Evolutionary conservation across 2,888 invertebrate genomes (phyloP), one percentile per base, ranked within the genome.

Genomic region (Leptinotarsa juncta): DNA sequence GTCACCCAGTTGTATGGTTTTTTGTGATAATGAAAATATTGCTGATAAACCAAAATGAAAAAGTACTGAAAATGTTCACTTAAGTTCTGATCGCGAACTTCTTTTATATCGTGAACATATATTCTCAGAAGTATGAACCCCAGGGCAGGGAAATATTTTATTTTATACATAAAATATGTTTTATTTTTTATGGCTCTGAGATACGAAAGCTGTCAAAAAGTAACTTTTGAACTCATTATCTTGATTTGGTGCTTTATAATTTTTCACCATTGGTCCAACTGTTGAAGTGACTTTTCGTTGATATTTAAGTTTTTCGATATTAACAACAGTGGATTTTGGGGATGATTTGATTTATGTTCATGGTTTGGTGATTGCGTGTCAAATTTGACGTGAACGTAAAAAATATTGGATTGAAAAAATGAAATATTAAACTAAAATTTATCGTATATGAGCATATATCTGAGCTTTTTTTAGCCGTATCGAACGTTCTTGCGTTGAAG

Each of bases 341-440:
- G 57, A 15, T 51, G 51, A 51, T 51, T 51, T 51, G 51, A 51
- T 51, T 51, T n/a, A n/a, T 0, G 51, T 3, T 57, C 53, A 18
- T 18, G 53, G 50, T 23, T 67, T 55, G 53, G 55, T 57, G 69
- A 57, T 55, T 69, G 69, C 69, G 69, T 69, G 69, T 69, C 69
- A 69, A 69, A 69, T 57, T 69, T 69, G 69, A 69, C 69, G 55
- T 55, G 53, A 48, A 69, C n/a, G 26, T 15, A 18, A 67, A 57
- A 57, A 20, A 49, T 42, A 53, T 67, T 49, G 48, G 42, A 60
- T 55, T 70, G 20, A 20, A 7, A 26, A 62, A 62, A 62, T 62
- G 62, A 32, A 42, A 42, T 32, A 26, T 62, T 57, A 15, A 62
- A 62, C 42, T 62, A 62, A 62, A 62, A 32, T 62, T 62, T 16